A percentile compares a stretch with the other conserved stretches of the same genome.
phyloP scores from a whole-genome alignment of 2,113 vertebrate species.

The Excalfactoria chinensis region DNA sequence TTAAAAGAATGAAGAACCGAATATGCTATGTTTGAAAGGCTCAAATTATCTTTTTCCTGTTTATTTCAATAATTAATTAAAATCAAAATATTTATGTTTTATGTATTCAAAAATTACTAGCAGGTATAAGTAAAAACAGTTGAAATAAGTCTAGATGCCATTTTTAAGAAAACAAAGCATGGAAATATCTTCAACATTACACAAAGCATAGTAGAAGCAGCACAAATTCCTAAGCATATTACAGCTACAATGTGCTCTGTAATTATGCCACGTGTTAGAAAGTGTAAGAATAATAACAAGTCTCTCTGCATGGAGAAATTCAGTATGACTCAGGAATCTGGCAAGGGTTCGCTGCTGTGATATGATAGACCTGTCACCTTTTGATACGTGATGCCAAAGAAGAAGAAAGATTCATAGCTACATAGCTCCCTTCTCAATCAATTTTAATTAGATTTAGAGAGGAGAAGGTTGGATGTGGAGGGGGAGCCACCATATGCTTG shows the following conservation, averaged over 20 bases:
- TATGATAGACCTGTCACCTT: constrained; percentile 14
- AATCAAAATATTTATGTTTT: neutral
- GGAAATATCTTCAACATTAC: neutral
- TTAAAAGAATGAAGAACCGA: neutral
- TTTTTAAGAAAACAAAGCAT: neutral
- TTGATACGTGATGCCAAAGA: neutral
- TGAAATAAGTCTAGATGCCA: neutral
- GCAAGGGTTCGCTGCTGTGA: neutral
- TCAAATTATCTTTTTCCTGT: fast-evolving
- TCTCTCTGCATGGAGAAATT: neutral
- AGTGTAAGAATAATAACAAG: neutral
- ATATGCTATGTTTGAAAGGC: neutral
- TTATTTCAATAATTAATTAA: neutral
- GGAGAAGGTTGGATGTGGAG: neutral
- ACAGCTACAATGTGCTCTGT: neutral
- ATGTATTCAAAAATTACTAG: neutral
- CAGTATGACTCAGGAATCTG: neutral
- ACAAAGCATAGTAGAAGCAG: neutral
- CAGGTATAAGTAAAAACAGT: neutral
- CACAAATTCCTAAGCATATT: neutral
- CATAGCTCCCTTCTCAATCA: neutral
- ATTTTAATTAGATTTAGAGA: neutral
- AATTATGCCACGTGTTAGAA: neutral
- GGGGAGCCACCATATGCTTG: neutral
- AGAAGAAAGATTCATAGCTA: neutral